phyloP scores from a whole-genome alignment of 2,113 vertebrate genomes.

The Gorsachius goisagi region DNA sequence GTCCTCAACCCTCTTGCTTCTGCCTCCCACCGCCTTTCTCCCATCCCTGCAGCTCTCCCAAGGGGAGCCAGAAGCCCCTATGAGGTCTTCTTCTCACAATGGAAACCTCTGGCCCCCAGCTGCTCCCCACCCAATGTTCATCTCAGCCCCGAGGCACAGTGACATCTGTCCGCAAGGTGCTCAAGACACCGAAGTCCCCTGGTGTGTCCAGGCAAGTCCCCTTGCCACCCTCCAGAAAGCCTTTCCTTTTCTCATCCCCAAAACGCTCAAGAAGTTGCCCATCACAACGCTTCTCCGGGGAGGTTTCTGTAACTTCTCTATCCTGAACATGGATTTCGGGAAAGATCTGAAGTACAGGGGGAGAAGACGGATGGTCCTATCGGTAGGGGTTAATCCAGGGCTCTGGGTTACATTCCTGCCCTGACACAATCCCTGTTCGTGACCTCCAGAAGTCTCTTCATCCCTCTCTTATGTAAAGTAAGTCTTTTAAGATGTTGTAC shows the following conservation, averaged over 20 bases:
- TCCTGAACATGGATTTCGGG: rapidly evolving
- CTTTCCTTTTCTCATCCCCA: neutral
- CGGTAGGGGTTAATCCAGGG: neutral
- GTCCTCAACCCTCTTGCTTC: neutral
- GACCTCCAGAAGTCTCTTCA: neutral
- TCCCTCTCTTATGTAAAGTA: neutral
- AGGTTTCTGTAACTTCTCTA: neutral
- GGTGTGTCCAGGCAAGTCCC: no score
- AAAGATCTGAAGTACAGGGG: neutral
- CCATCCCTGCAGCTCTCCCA: neutral
- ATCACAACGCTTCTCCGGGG: rapidly evolving
- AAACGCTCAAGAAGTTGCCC: neutral
- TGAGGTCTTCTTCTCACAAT: neutral
- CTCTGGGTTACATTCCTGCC: neutral
- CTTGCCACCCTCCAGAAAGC: neutral
- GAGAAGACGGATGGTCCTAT: neutral
- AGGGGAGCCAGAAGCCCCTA: neutral
- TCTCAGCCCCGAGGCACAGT: rapidly evolving
- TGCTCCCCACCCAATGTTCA: neutral
- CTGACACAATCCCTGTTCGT: neutral
- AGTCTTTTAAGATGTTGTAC: neutral
- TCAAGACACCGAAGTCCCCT: neutral
- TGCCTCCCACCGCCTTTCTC: neutral
- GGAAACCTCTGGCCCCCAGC: neutral
- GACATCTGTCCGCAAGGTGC: neutral